Evolutionary conservation across 2,797 vertebrate genomes (phyloP).

Genomic region (Rhinoraja longicauda): DNA sequence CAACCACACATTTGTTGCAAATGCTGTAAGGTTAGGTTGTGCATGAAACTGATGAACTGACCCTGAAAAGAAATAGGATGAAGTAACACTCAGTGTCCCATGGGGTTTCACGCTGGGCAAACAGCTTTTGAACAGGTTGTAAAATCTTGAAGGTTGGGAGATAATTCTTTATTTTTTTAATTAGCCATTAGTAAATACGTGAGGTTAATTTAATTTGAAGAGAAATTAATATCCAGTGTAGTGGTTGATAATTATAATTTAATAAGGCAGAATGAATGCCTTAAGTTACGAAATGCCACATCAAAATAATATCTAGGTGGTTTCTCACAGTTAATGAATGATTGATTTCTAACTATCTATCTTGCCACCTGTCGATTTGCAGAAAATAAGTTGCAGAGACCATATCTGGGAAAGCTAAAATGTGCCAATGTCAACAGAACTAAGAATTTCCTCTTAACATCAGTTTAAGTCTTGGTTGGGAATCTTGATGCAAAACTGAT

Average conservation of each 20-base stretch:
- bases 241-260: neutral
- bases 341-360: neutral
- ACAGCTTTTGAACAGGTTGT: too few relatives aligned
- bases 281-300: neutral
- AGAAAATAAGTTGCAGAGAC: too few relatives aligned
- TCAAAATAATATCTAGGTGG: neutral
- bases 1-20: too few relatives aligned
- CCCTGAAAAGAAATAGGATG: neutral
- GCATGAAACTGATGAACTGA: neutral
- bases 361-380: too few relatives aligned
- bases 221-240: neutral
- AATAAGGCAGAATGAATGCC: neutral
- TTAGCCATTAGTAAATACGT: neutral
- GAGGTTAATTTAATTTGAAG: neutral
- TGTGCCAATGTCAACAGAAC: too few relatives aligned
- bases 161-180: neutral
- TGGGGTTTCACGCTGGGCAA: neutral
- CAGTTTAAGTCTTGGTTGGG: neutral
- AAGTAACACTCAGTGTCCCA: neutral
- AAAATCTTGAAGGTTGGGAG: neutral
- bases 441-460: neutral
- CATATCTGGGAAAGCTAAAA: too few relatives aligned
- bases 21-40: too few relatives aligned
- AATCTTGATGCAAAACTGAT: neutral
- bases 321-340: neutral